These are phyloP conservation scores for Laterallus jamaicensis DNA, from an alignment of 2,113 vertebrate genomes.

Conservation along the genomic window DNA sequence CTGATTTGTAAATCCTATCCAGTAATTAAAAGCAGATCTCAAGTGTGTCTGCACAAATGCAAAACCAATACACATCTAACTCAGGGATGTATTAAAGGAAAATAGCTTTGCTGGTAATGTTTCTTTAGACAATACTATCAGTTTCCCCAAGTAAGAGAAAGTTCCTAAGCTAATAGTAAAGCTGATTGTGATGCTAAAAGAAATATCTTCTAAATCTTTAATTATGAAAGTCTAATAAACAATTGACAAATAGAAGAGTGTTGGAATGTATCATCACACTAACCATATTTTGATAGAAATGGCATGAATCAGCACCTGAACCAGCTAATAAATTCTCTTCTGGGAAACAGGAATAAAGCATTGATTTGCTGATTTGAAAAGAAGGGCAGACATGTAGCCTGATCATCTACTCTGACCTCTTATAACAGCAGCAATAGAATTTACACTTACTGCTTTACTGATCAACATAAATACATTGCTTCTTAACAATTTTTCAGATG, in stretches of 20 bases:
- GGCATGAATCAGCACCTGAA: background rate
- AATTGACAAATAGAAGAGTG: background rate
- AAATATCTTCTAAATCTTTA: background rate
- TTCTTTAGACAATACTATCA: background rate
- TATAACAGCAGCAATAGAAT: background rate
- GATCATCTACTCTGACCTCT: background rate
- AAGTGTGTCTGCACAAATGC: conserved; percentile 24
- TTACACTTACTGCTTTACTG: background rate
- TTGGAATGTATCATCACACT: background rate
- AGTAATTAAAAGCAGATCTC: conserved; percentile 67
- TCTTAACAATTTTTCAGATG: background rate
- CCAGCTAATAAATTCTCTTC: background rate
- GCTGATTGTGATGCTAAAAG: background rate
- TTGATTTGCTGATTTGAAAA: background rate
- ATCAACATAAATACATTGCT: background rate
- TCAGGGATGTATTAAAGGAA: conserved; percentile 27
- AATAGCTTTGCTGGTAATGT: background rate
- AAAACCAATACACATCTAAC: conserved; percentile 29
- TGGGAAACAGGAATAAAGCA: background rate
- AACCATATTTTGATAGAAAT: background rate
- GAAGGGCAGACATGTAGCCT: background rate
- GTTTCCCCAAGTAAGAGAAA: background rate
- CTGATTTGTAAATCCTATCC: conserved; percentile 21
- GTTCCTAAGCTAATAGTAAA: background rate
- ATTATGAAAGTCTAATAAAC: background rate